Evolutionary conservation across 2,888 invertebrate species (phyloP), one percentile per base, ranked within the genome.

Genomic region (Andrena chrysosceles): DNA sequence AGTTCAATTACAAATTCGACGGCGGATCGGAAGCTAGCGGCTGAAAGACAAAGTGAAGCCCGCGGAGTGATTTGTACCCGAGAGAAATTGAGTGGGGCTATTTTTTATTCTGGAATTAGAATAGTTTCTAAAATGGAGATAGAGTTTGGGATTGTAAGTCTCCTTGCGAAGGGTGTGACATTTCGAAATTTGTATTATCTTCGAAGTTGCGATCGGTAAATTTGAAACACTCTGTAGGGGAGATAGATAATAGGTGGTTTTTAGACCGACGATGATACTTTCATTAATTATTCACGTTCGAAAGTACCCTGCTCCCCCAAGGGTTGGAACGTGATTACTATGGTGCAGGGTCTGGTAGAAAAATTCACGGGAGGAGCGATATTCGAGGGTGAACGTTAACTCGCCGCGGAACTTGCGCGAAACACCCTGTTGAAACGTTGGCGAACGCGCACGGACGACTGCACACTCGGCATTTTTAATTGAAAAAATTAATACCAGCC

Each of bases 401-500:
- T 59, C 69, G 59, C 42, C 77, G 54, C 23, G 48, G 48, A 64
- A 33, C 33, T 56, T 26, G 64, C 49, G 49, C 66, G 76, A 31
- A 66, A 66, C 77, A 48, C 77, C 66, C 75, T n/a, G 77, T 77
- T 29, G 67, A 66, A 76, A 54, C 54, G n/a, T 42, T 42, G 60
- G 7, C 35, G 23, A 52, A 66, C 42, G 42, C 26, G 48, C 49
- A 64, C 77, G 54, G 60, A 48, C 56, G 69, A 62, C 64, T 49
- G 79, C 56, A 33, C 63, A 8, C 63, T 56, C 31, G 82, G 76
- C 26, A 81, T 81, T 81, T 83, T 81, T 81, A 83, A 83, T 82
- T 77, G 59, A 70, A 76, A 73, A 82, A 64, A 77, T 82, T 69
- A 82, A 76, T 62, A 66, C 59, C 66, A 59, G 48, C 42, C 56